Base-by-base conservation (phyloP, 2,113 vertebrate genomes). In the Microcebus ravelobensis region DNA sequence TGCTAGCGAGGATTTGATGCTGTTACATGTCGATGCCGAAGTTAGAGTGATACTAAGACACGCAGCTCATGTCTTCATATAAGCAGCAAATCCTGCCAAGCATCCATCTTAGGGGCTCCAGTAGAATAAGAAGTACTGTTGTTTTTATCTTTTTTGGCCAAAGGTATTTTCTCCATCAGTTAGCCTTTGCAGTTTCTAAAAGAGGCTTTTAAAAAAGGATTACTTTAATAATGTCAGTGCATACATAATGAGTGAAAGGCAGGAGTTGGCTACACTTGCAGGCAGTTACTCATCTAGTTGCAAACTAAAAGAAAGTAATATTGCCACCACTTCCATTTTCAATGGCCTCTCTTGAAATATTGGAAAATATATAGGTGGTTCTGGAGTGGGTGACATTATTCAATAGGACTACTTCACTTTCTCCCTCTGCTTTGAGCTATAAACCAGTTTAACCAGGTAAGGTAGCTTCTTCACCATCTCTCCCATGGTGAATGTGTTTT, bases 131-230 rank as follows among this genome's bases (percentile, higher is more conserved):
- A 90, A 42, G 12, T 63, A 59, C 59, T 80, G 0, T 3, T 86
- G 5, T 65, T 91, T 52, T 91, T 52, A 31, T 57, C 23, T 70
- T 63, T 91, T 90, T 55, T 52, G 42, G 50, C 81, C 57, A 67
- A 31, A 83, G 17, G 55, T 45, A 36, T 96, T 85, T 87, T 91
- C 20, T 27, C 42, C n/a, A 39, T 65, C 34, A 27, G 63, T 84
- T 84, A 55, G 82, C 39, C 14, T 90, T 94, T 82, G 45, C 67
- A 79, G 20, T 55, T 94, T 86, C n/a, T 65, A 83, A 55, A 87
- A 59, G 61, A 52, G 65, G 8, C 42, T 76, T 91, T 86, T 61
- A 89, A 2, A 79, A n/a, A 36, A 36, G 45, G 45, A 82, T 90
- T 82, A 65, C 61, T 92, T 29, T 45, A 34, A 39, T 2, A 52